Conservation (phyloP, 2,888 invertebrate species). For the Chrysolina oricalcia region DNA sequence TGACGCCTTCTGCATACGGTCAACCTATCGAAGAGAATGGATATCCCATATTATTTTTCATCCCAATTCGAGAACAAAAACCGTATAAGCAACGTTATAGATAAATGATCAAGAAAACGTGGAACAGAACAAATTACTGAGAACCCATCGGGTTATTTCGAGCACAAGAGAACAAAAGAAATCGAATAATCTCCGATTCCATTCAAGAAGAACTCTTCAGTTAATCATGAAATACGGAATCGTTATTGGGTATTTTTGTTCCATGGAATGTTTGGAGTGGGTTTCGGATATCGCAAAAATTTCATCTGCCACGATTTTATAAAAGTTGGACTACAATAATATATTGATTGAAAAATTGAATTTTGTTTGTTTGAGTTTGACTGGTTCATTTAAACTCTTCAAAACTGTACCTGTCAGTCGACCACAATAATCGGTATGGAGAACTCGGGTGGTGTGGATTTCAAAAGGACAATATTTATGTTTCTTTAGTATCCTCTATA, state of each 20-base stretch:
- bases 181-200: conserved; percentile 4
- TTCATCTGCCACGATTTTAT: too few relatives aligned
- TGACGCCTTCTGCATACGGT: too few relatives aligned
- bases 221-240: not conserved
- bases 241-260: not conserved
- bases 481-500: too few relatives aligned
- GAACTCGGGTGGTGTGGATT: too few relatives aligned
- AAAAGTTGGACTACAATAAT: too few relatives aligned
- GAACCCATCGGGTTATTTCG: not conserved
- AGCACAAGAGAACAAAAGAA: conserved; percentile 11
- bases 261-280: not conserved
- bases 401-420: too few relatives aligned
- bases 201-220: not conserved
- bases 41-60: not conserved
- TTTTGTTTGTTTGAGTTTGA: too few relatives aligned
- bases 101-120: not conserved
- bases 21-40: not conserved
- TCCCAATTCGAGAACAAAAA: not conserved
- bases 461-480: too few relatives aligned
- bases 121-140: conserved; percentile 1
- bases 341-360: too few relatives aligned
- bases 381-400: too few relatives aligned
- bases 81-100: not conserved
- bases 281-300: too few relatives aligned
- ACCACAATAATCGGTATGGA: too few relatives aligned